Base-by-base conservation (phyloP, 2,113 vertebrate species). In the Campylorhamphus procurvoides region DNA sequence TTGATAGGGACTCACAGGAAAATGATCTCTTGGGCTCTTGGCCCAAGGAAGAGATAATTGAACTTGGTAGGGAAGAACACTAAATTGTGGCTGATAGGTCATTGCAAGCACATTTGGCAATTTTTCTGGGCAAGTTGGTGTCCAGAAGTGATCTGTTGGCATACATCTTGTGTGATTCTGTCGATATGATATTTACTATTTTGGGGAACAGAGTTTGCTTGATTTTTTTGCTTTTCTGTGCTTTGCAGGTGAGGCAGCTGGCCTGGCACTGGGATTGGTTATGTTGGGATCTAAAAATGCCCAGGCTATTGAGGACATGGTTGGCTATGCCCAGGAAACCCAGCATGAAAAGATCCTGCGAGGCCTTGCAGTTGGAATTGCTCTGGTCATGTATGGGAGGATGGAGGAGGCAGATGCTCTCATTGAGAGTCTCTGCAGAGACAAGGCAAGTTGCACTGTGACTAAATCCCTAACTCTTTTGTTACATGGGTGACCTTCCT, bases 221-320 rank as follows among this genome's bases (percentile, higher is more conserved):
- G 7, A 90, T 20, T 56, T 55, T 35, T 42, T 49, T 94, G 10
- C 24, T 87, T 72, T 39, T 33, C 29, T 78, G 31, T 82, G 39
- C 40, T 90, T 22, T 58, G 19, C 93, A 99, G 99, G 99, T 93
- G 99, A 99, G 96, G 99, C 99, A 80, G 99, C 99, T 37, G 99
- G 99, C 40, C 94, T 99, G 89, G 99, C 99, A 33, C 96, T 99
- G 67, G 99, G 99, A 27, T 97, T 99, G 63, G 99, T 99, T 91
- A 99, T 99, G 99, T 78, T 99, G 93, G 99, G 99, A 81, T 99
- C 99, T 64, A 99, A 99, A 98, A 99, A 99, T 3, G 99, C 99
- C 53, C 99, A 99, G 97, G 99, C 99, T 39, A 99, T 99, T 40
- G 99, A 99, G 95, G 99, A 99, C 97, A 99, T 99, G 99, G 99